Evolutionary conservation across 1,140 invertebrate genomes (phyloP), one percentile per base, ranked within the genome.

Genomic region (Pinna nobilis): DNA sequence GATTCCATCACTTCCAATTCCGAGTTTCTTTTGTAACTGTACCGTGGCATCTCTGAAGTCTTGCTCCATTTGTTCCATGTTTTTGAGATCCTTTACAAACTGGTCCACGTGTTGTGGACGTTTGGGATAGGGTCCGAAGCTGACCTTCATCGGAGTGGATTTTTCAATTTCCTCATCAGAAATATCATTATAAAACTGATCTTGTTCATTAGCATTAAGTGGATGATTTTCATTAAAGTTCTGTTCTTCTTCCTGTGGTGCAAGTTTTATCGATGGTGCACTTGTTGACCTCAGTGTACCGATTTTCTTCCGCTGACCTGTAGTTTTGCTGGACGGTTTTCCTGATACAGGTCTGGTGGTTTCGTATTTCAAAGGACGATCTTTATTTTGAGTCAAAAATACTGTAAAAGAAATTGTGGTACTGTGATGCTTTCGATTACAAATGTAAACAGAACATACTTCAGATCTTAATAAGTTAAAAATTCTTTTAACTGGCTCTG

Each of bases 321-420:
- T 61, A 18, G 41, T 41, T 39, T 44, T 30, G 9, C n/a, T 11
- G 32, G 51, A 32, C 5, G 66, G 35, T 59, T 70, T 75, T 13
- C 41, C 67, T 23, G 66, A 65, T 0, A 75, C 60, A n/a, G 73
- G 73, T 41, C 61, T 33, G 30, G 73, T 75, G 0, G 67, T 65
- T 49, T 75, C 73, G 66, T 59, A 75, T 23, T 75, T 75, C 41
- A 75, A n/a, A 37, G 67, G 73, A 32, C 73, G 39, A n/a, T 75
- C 73, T 50, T 63, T 28, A 5, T 70, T 59, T 32, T 75, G 73
- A 25, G 73, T 75, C 1, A 75, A n/a, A 50, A 75, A 75, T 13
- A 68, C 73, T 75, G 33, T 41, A 74, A 60, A 53, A n/a, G 41
- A 61, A 55, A 33, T 2, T 25, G 9, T 44, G 7, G 11, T 41